These are phyloP conservation scores for Matsumurasca onukii DNA, from an alignment of 1,140 invertebrate species.

Conservation along the genomic window DNA sequence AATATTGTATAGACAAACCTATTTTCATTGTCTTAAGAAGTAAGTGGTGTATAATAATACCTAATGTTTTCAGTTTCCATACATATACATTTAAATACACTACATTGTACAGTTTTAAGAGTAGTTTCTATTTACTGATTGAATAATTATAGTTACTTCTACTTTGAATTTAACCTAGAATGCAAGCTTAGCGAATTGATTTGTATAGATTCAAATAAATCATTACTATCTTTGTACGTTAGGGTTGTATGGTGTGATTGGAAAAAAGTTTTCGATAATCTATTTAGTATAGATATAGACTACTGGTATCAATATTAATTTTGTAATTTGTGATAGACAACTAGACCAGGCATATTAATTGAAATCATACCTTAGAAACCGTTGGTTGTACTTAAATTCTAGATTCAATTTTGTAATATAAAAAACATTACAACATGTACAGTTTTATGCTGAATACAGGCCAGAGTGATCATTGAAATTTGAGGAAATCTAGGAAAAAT, in stretches of 20 bases:
- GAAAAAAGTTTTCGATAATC: not conserved
- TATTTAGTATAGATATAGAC: not conserved
- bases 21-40: not conserved
- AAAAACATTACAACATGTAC: too few species aligned
- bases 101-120: not conserved
- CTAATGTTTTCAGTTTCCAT: not conserved
- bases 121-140: conserved; percentile 4
- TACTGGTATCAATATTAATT: not conserved
- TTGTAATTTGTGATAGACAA: not conserved
- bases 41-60: not conserved
- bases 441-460: too few species aligned
- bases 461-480: too few species aligned
- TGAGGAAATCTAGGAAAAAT: too few species aligned
- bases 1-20: not conserved
- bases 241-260: not conserved
- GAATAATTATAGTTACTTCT: not conserved
- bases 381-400: not conserved
- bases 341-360: not conserved
- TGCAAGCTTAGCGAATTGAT: conserved; percentile 14
- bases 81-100: not conserved
- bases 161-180: not conserved
- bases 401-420: too few species aligned
- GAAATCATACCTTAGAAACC: not conserved
- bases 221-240: not conserved
- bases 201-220: not conserved